Evolutionary conservation across 2,888 invertebrate genomes (phyloP), one percentile per base, ranked within the genome.

Genomic region (Leistus spinibarbis): DNA sequence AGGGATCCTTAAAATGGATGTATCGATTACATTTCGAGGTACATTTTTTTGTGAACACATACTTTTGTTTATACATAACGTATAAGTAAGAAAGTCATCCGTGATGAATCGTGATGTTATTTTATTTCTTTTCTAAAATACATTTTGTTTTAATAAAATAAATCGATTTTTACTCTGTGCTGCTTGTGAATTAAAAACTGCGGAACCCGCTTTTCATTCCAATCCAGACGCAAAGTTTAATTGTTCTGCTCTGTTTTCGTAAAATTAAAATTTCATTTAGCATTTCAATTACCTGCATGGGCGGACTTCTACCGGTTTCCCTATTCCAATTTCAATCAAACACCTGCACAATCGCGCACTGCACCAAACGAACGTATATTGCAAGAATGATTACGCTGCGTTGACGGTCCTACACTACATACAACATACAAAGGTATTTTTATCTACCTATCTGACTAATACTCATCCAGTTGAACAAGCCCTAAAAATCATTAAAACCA

Each of bases 181-280:
- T 40, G 40, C 7, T 40, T 40, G 13, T 69, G 27, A 69, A 69
- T 69, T 69, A 69, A 57, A 57, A 57, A 70, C 53, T 70, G 40
- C 69, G 62, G 69, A 62, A 40, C 53, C 40, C 40, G 4, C 24
- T n/a, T n/a, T n/a, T n/a, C 65, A 57, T 72, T 72, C 65, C 56
- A 65, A 64, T 64, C 54, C 54, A 22, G 71, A 23, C 62, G 20
- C 54, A 64, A 64, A 71, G 24, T 64, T 64, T 23, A 24, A 64
- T 65, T 53, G 22, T 62, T 72, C 56, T 65, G 72, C 56, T 65
- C 64, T 27, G 40, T 3, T 56, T 1, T 40, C 27, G 57, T 65
- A 72, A 72, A 63, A 65, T 64, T 72, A 72, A 72, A 65, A 72
- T 72, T 72, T 65, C 72, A 72, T 72, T 71, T 56, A 65, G 65